These are phyloP conservation scores for Dipodomys merriami DNA, from an alignment of 2,113 vertebrate genomes.

Conservation along the genomic window DNA sequence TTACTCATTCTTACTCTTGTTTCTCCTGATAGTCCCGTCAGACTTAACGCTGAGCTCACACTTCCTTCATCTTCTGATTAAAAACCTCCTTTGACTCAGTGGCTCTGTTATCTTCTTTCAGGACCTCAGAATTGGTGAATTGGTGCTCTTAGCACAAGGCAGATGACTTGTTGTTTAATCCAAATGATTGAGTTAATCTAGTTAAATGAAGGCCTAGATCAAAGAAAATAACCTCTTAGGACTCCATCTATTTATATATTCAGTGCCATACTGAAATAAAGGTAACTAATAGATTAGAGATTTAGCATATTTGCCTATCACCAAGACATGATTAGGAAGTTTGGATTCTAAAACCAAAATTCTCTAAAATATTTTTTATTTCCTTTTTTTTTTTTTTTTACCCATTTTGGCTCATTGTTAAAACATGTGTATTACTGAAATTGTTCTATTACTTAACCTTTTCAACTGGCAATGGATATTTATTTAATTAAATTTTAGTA, in stretches of 20 bases:
- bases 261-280: background rate
- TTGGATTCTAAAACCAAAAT: conserved; percentile 33
- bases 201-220: background rate
- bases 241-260: background rate
- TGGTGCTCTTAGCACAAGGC: background rate
- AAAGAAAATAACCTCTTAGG: background rate
- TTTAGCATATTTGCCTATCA: background rate
- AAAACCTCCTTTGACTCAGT: background rate
- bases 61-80: background rate
- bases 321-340: background rate
- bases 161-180: background rate
- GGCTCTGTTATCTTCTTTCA: background rate
- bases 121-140: no score
- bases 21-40: background rate
- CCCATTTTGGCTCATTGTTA: background rate
- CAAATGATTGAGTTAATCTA: background rate
- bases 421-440: background rate
- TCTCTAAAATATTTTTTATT: background rate
- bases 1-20: background rate
- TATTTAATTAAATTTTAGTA: conserved; percentile 32
- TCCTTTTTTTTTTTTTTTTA: background rate
- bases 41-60: background rate
- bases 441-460: background rate
- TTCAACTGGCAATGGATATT: background rate
- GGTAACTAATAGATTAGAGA: background rate